Evolutionary conservation across 2,797 vertebrate genomes (phyloP), one percentile per base, ranked within the genome.

Genomic region (Hypotaenidia philippensis): DNA sequence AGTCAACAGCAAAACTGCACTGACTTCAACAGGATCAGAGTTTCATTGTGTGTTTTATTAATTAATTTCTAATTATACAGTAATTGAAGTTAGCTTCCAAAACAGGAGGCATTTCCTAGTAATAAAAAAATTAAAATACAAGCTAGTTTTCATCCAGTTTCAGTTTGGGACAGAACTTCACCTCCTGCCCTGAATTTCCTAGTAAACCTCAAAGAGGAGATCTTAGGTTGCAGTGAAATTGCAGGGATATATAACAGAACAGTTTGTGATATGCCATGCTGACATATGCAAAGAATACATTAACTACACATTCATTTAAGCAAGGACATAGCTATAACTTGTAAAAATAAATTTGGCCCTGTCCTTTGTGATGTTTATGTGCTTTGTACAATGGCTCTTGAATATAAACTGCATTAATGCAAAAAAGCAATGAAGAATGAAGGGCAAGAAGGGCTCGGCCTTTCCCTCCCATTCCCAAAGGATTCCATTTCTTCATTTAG

Each of bases 251-350:
- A 1, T 45, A 74, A 60, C 56, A 50, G 50, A 91, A 66, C 26
- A 84, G 66, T 78, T 53, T 20, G 36, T 68, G 56, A 76, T 85
- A 89, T 15, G 69, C 83, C 53, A 32, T 76, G 57, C 59, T 77
- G 90, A 53, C 0, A 0, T 84, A 38, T 77, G 49, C 50, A 79
- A 56, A n/a, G 81, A 93, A 60, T 90, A 64, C n/a, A 82, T 90
- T 94, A 95, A 87, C 70, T 81, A 55, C n/a, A 8, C 31, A 45
- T 82, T 93, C 44, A 36, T 79, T 82, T 91, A 90, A 76, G 56
- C 49, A 81, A 94, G 52, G n/a, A 91, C 63, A 72, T 70, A 88
- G 69, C 31, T 69, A 63, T 56, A 86, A 86, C 84, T 64, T 64
- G 6, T 82, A 45, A 70, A 89, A 80, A 87, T 87, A 1, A 25